Evolutionary conservation across 92 coral and sea anemone species (phyloP), one percentile per base, ranked within the genome.

Genomic region (Meandrina meandrites): DNA sequence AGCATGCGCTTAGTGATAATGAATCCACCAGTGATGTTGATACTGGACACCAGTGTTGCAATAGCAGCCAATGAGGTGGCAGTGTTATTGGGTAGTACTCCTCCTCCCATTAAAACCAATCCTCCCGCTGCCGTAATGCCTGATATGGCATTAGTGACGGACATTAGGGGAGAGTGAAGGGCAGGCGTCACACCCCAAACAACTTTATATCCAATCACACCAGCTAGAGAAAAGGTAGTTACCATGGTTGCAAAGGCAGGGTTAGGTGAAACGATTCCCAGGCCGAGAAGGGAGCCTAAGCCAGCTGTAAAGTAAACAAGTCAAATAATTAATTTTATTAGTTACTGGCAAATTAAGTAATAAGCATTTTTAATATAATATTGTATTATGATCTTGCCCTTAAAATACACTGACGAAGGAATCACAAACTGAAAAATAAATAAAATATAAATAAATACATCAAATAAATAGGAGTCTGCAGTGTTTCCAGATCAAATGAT

Each of bases 81-180:
- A 77, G 94, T 92, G 70, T 91, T 88, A 83, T 88, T 88, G 14
- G 99, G 99, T 34, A 93, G 57, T 74, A 86, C 34, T 48, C 97
- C 95, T 2, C 99, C 99, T 0, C 99, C 99, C 99, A 97, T 97
- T 91, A 97, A 89, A 21, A 95, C 98, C 86, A 97, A 88, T 66
- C 99, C 99, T 36, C 99, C 99, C 40, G 99, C 99, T 1, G 99
- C 99, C 7, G 99, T 97, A 84, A 97, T 97, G 36, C 99, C 99
- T 57, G 99, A 97, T 72, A 97, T 93, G 60, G 99, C 99, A 89
- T 97, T 97, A 78, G 99, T 97, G 37, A 97, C 99, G 7, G 98
- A 95, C 99, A 97, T 97, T 51, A 97, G 98, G n/a, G 99, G 99
- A 5, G 99, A 97, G 86, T 97, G 99, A 22, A 97, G 97, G 57